Base-by-base conservation (phyloP, 2,797 vertebrate genomes). In the Taenioides sp. region DNA sequence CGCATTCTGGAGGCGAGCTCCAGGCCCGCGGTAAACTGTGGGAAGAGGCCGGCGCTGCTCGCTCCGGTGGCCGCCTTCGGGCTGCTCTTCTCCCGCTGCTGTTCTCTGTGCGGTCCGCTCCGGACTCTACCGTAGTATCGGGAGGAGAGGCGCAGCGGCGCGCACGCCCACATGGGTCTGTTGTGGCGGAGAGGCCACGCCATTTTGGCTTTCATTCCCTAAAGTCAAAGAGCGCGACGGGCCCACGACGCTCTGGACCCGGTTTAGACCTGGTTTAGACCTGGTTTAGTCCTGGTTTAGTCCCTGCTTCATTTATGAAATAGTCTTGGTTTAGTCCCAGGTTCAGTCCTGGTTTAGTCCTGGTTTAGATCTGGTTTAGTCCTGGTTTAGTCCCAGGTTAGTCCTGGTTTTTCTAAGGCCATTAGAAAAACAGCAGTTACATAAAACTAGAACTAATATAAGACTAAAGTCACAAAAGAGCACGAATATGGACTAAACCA, bases 151-250 rank as follows among this genome's bases (percentile, higher is more conserved):
- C 89, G 92, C 93, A 87, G 1, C 5, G 66, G 40, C 81, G 82
- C 80, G 67, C 75, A 83, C 75, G 79, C 86, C 88, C 85, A 84
- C 90, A 84, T 77, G 76, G 75, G 1, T 31, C 50, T 67, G 78
- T 52, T 58, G 40, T 28, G 55, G 25, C 25, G 25, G n/a, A n/a
- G n/a, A n/a, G n/a, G n/a, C n/a, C n/a, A 27, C 1, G 7, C 31
- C 91, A 92, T 93, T 89, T 93, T 92, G 86, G 79, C 50, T 84
- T 60, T 47, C n/a, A n/a, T n/a, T 63, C 16, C 28, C 27, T 27
- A 62, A 64, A 59, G 72, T 66, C 69, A 61, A 60, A 34, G 10
- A 4, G 5, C 20, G 37, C 14, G 58, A 31, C 2, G 28, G 17
- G n/a, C 18, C 6, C 27, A 60, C 25, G 58, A 52, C 20, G 49